phyloP scores from a whole-genome alignment of 2,113 vertebrate genomes.

The Odocoileus virginianus region DNA sequence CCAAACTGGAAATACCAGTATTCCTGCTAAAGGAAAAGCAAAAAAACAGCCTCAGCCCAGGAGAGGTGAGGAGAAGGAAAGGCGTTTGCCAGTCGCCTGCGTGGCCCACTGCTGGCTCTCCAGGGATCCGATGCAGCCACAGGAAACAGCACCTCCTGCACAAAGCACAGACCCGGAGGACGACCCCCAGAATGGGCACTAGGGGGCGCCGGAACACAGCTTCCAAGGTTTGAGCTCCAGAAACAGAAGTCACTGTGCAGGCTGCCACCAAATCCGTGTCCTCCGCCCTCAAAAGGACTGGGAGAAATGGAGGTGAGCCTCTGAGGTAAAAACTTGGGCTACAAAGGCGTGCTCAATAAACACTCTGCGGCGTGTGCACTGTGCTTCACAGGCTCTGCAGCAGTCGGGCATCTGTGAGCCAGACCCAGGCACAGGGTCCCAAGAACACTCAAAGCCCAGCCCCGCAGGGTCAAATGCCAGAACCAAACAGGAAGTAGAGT shows the following conservation, averaged over 20 bases:
- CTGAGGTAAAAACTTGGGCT: background rate
- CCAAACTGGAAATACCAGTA: background rate
- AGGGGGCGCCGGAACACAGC: background rate
- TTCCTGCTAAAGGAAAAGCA: background rate
- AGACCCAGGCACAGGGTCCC: background rate
- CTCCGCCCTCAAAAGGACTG: background rate
- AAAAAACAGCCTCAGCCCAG: background rate
- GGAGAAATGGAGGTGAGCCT: background rate
- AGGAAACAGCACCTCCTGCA: background rate
- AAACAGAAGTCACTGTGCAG: background rate
- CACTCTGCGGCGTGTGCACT: background rate
- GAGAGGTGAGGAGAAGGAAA: background rate
- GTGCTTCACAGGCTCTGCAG: background rate
- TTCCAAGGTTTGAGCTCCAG: background rate
- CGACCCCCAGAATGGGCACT: background rate
- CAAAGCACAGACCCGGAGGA: rapidly evolving
- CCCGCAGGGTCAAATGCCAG: background rate
- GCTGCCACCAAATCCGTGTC: background rate
- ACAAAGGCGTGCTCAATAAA: background rate
- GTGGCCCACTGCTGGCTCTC: background rate
- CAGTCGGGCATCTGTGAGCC: background rate
- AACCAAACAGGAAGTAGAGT: background rate
- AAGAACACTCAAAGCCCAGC: background rate
- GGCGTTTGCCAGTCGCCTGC: background rate
- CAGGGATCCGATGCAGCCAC: background rate